Percentiles rank a stretch among this genome's conserved stretches.
These are phyloP conservation scores for Callosobruchus maculatus DNA, from an alignment of 2,888 invertebrate genomes.

Conservation along the genomic window DNA sequence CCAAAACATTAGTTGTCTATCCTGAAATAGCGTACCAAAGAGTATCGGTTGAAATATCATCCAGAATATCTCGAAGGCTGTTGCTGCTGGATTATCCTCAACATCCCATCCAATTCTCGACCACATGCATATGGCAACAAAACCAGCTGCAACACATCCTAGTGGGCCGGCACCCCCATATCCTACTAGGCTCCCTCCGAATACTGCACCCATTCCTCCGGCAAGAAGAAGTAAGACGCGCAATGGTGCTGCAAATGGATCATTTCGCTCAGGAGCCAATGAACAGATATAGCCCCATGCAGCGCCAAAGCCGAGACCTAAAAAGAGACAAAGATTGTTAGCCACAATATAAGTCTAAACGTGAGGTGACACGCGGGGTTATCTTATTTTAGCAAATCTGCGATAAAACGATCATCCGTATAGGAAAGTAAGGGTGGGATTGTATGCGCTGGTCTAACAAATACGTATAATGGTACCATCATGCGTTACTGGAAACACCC, in stretches of 20 bases:
- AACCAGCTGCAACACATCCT: constrained; percentile 77
- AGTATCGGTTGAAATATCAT: constrained; percentile 93
- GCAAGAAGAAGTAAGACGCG: constrained; percentile 75
- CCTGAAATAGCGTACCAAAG: constrained; percentile 54
- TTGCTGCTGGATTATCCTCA: constrained; percentile 82
- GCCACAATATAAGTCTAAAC: too few species aligned
- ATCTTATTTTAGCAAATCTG: too few species aligned
- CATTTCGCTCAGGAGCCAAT: constrained; percentile 79
- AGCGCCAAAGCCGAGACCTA: constrained; percentile 63
- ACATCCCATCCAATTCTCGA: constrained; percentile 79
- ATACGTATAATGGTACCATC: too few species aligned
- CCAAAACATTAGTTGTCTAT: too few species aligned
- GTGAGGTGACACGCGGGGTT: too few species aligned
- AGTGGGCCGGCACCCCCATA: constrained; percentile 76
- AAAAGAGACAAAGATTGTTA: constrained; percentile 1
- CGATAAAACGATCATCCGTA: too few species aligned
- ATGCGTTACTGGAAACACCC: too few species aligned
- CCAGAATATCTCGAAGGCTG: constrained; percentile 90
- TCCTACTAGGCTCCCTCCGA: constrained; percentile 78
- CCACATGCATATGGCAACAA: constrained; percentile 80
- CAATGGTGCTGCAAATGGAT: constrained; percentile 77
- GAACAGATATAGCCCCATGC: constrained; percentile 77
- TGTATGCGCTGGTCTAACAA: too few species aligned
- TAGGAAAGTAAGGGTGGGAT: too few species aligned
- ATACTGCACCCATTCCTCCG: constrained; percentile 79